Evolutionary conservation across 2,888 invertebrate species (phyloP).

Genomic region (Metalampra italica): DNA sequence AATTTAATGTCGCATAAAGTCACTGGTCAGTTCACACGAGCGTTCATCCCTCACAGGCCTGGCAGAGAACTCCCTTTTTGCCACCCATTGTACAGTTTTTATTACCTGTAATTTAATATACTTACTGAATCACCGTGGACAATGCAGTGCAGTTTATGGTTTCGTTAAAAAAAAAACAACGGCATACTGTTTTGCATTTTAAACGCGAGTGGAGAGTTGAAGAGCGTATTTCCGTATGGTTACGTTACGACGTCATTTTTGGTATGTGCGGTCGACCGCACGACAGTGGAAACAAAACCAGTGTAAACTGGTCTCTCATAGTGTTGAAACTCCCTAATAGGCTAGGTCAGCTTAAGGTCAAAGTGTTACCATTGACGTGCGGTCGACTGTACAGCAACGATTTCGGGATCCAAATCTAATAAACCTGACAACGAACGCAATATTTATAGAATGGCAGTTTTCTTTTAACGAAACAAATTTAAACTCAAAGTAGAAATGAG

Average conservation of each 20-base stretch:
- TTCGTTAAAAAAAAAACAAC: conserved; percentile 22
- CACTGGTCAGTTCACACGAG: conserved; percentile 31
- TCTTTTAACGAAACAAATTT: too few species aligned
- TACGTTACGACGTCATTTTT: conserved; percentile 2
- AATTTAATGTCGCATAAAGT: conserved; percentile 57
- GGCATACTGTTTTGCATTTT: conserved; percentile 32
- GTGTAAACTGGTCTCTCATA: too few species aligned
- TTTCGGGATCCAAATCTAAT: too few species aligned
- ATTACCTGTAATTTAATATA: conserved; percentile 66
- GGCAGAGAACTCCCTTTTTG: conserved; percentile 34
- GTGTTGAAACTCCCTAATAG: too few species aligned
- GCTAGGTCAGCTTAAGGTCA: too few species aligned
- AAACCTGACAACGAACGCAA: too few species aligned
- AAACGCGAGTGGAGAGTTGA: conserved; percentile 22
- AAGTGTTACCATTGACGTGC: too few species aligned
- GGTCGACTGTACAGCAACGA: too few species aligned
- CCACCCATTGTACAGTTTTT: conserved; percentile 53
- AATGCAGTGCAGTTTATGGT: conserved; percentile 50
- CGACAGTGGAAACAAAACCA: neutral
- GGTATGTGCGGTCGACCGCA: neutral
- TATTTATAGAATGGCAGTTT: too few species aligned
- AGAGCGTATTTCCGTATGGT: conserved; percentile 13
- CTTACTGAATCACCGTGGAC: conserved; percentile 51
- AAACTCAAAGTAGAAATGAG: too few species aligned
- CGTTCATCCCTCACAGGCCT: conserved; percentile 36